Percentiles rank a stretch among this genome's conserved stretches.
These are phyloP conservation scores for Sternotherus odoratus DNA, from an alignment of 2,797 vertebrate genomes.

Conservation along the genomic window DNA sequence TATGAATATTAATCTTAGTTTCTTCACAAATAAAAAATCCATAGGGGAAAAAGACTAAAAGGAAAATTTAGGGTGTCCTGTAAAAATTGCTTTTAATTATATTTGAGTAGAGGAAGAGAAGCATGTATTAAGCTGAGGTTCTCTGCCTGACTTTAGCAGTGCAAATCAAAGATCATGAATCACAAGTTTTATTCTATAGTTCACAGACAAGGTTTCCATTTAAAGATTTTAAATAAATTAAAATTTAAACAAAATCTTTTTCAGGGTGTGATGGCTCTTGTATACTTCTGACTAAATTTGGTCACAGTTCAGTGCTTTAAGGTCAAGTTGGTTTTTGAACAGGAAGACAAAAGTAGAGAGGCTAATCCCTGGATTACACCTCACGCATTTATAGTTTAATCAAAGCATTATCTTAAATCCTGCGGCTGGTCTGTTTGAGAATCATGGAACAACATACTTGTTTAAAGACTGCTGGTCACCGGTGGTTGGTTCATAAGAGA, in stretches of 20 bases:
- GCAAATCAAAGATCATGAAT: rapidly evolving
- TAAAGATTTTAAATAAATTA: not conserved
- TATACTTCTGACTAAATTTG: not conserved
- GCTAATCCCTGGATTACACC: not conserved
- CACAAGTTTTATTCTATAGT: not conserved
- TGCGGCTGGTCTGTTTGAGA: not conserved
- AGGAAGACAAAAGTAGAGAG: not conserved
- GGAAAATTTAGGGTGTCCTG: not conserved
- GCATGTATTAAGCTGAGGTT: not conserved
- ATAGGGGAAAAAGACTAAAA: not conserved
- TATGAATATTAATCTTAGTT: not conserved
- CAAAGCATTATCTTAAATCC: not conserved
- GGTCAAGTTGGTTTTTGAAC: not conserved
- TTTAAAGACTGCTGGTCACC: not conserved
- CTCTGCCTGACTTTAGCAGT: rapidly evolving
- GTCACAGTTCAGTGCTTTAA: not conserved
- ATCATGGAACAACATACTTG: not conserved
- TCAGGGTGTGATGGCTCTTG: not conserved
- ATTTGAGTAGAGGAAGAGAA: not conserved
- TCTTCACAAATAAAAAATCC: not conserved
- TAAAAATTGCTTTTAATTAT: not conserved
- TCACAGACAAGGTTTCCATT: not conserved
- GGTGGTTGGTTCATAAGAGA: not conserved
- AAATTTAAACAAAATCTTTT: not conserved
- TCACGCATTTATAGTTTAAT: not conserved